Percentiles rank a stretch among this genome's conserved stretches.
Conservation (phyloP, 2,797 vertebrate species). For the Micrastur ruficollis region DNA sequence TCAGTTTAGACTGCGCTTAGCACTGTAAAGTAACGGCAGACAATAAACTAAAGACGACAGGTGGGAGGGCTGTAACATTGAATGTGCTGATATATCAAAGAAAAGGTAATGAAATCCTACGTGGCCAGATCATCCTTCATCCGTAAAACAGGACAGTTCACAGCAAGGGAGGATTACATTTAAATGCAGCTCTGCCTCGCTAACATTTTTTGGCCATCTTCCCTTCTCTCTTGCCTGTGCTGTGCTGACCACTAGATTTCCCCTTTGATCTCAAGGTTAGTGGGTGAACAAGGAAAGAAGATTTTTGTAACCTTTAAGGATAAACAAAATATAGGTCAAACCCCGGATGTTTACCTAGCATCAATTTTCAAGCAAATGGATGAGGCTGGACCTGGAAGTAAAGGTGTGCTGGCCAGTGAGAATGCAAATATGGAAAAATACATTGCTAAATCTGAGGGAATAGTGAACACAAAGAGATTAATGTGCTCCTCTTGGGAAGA, state of each 20-base stretch:
- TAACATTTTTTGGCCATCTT: not conserved
- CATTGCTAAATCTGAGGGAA: not conserved
- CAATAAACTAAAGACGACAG: constrained; percentile 14
- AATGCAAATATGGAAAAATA: not conserved
- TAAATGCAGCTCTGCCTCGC: not conserved
- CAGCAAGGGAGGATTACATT: not conserved
- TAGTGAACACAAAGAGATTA: not conserved
- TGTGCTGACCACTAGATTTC: not conserved
- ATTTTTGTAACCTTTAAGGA: not conserved
- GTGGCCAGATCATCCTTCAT: not conserved
- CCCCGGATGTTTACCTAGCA: not conserved
- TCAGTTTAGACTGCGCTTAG: not conserved
- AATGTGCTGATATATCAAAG: constrained; percentile 48
- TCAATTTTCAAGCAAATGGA: not conserved
- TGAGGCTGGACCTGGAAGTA: not conserved
- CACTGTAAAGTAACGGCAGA: not conserved
- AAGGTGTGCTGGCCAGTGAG: not conserved
- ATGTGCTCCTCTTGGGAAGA: not conserved
- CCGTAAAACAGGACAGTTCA: constrained; percentile 1
- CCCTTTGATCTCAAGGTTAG: not conserved
- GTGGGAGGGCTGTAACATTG: constrained; percentile 9
- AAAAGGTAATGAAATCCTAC: not conserved
- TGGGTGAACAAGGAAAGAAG: not conserved
- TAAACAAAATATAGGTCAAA: not conserved
- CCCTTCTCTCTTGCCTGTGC: not conserved